Base-by-base conservation (phyloP, 2,888 invertebrate species). In the Drosophila demipolita region DNA sequence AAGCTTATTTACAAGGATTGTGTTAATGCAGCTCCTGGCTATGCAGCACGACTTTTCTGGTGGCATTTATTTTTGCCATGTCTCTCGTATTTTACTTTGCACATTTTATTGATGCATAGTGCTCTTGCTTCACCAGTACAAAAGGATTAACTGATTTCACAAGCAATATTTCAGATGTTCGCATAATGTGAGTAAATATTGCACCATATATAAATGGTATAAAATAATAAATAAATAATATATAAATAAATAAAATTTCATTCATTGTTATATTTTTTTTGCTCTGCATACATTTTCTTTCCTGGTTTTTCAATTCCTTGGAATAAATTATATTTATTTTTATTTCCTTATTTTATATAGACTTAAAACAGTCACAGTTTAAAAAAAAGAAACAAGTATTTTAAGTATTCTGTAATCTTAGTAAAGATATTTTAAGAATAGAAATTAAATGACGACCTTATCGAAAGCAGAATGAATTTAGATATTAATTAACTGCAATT, bases 1-100 rank as follows among this genome's bases (percentile, higher is more conserved):
- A 84, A 78, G 86, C 83, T 87, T 86, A 85, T 84, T 88, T 85
- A 85, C 78, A 88, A 75, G 88, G 88, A 85, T 87, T 80, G 74
- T 73, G 74, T 83, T 87, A 84, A 84, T 85, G 83, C 81, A 78
- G 88, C 84, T 74, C 76, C 81, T 83, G 84, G 84, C 88, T 73
- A 84, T 84, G 84, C 84, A 84, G 84, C 86, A 87, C 70, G 70
- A 78, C 75, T 83, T 75, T 76, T 77, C 82, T 66, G 82, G 82
- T 64, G 71, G 52, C 73, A 67, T 75, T 73, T 69, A 40, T 50
- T 48, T n/a, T 38, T n/a, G 17, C 38, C n/a, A 36, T 32, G 42
- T 15, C 15, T n/a, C 38, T 42, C 38, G 35, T 26, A 29, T 66
- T 64, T 66, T 67, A 35, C 55, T 49, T 64, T 53, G 45, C 58